Conservation (phyloP, 2,888 invertebrate species). For the Troides aeacus region DNA sequence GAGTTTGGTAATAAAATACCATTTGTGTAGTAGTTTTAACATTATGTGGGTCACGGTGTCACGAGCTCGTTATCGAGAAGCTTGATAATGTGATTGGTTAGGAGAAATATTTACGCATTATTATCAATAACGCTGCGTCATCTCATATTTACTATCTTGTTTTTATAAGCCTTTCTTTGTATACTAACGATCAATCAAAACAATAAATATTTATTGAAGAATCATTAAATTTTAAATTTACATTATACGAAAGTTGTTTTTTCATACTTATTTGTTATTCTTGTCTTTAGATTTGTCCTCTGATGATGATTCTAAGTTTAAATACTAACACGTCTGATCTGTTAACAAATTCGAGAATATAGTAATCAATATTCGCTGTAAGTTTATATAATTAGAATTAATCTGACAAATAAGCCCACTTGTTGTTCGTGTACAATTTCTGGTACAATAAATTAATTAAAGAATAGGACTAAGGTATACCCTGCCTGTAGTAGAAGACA, state of each 20-base stretch:
- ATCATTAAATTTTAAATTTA: background rate
- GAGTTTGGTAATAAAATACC: conserved; percentile 14
- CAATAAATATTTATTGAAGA: background rate
- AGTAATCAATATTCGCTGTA: no score
- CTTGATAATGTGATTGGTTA: conserved; percentile 21
- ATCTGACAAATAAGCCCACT: background rate
- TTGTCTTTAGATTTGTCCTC: no score
- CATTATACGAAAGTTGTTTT: no score
- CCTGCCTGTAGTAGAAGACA: no score
- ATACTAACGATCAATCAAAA: conserved; percentile 3
- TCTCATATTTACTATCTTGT: conserved; percentile 21
- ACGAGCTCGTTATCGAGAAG: conserved; percentile 20
- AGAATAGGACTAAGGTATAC: no score
- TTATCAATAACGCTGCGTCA: conserved; percentile 18
- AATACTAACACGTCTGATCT: no score
- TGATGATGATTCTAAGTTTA: no score
- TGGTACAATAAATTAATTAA: no score
- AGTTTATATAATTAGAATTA: no score
- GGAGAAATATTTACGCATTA: conserved; percentile 27
- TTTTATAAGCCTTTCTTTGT: conserved; percentile 19
- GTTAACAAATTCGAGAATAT: no score
- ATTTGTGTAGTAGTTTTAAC: conserved; percentile 17
- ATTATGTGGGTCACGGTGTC: conserved; percentile 24
- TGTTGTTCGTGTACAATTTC: background rate
- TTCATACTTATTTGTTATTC: no score